A percentile compares a stretch with the other conserved stretches of the same genome.
These are phyloP conservation scores for Podarcis cretensis DNA, from an alignment of 2,113 vertebrate genomes.

Conservation along the genomic window DNA sequence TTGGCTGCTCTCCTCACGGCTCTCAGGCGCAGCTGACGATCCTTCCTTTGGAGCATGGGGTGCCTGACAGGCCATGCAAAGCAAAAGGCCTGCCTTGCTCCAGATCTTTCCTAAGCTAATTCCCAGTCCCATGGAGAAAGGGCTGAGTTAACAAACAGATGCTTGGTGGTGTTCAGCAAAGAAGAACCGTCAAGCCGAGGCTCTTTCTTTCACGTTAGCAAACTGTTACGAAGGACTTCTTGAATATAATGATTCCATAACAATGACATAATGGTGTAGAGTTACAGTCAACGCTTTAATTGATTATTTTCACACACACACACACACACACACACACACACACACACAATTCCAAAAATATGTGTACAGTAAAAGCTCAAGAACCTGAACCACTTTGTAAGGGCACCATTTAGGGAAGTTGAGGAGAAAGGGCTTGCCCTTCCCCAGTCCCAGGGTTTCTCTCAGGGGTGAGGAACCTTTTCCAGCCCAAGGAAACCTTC, in stretches of 20 bases:
- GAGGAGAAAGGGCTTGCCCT: background rate
- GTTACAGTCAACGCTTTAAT: background rate
- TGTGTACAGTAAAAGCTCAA: background rate
- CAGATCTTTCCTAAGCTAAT: conserved; percentile 16
- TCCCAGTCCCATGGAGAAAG: conserved; percentile 19
- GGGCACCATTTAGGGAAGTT: background rate
- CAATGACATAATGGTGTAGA: background rate
- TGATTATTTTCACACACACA: no score
- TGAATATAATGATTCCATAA: background rate
- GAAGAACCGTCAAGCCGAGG: background rate
- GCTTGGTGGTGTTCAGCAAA: background rate
- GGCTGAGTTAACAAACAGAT: background rate
- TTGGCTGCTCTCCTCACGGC: conserved; percentile 39
- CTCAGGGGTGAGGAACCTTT: background rate
- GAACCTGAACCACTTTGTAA: background rate
- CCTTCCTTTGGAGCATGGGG: conserved; percentile 40
- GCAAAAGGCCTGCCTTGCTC: conserved; percentile 1
- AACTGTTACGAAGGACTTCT: background rate
- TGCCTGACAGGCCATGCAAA: conserved; percentile 59
- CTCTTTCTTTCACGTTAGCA: background rate
- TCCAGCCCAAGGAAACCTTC: no score
- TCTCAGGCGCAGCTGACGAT: conserved; percentile 22
- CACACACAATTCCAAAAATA: background rate
- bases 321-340: no score
- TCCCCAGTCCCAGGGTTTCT: background rate